Base-by-base conservation (phyloP, 2,797 vertebrate genomes). In the Varecia variegata region DNA sequence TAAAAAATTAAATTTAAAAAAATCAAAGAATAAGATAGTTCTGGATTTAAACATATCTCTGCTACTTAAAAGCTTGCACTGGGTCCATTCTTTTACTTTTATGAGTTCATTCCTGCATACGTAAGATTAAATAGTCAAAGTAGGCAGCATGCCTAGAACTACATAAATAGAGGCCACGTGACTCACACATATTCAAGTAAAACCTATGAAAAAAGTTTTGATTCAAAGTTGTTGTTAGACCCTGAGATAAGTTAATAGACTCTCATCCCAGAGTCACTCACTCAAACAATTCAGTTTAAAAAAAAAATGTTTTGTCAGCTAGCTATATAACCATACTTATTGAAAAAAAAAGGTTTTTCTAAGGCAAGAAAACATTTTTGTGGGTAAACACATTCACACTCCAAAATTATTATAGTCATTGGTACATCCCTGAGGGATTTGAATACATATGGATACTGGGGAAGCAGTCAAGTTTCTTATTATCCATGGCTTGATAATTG, bases 341-440 rank as follows among this genome's bases (percentile, higher is more conserved):
- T 56, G 18, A 38, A 45, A 74, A 73, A 67, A 79, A 50, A 45
- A 32, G 0, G 54, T 56, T 80, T 88, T 97, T 89, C 88, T 86
- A 93, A 91, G 74, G 3, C 27, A 86, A 68, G 92, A 95, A 94
- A 90, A 82, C 38, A 70, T 76, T 88, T 96, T 92, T 85, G 54
- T 80, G 62, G 15, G 43, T 54, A 25, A 93, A 82, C n/a, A 91
- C 30, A 87, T 93, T 88, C 82, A 92, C 35, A 62, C 25, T 94
- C 76, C 32, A 70, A 50, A 65, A 84, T 94, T 73, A 83, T 58
- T 52, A 12, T 35, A 82, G 30, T 80, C 54, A 43, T 32, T 47
- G 47, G 47, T 83, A 52, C 15, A n/a, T 88, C 15, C 27, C 68
- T 68, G 23, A 30, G 45, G 58, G 67, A 92, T 68, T 20, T 87